phyloP scores from a whole-genome alignment of 1,140 invertebrate species.

The Anastrepha obliqua region DNA sequence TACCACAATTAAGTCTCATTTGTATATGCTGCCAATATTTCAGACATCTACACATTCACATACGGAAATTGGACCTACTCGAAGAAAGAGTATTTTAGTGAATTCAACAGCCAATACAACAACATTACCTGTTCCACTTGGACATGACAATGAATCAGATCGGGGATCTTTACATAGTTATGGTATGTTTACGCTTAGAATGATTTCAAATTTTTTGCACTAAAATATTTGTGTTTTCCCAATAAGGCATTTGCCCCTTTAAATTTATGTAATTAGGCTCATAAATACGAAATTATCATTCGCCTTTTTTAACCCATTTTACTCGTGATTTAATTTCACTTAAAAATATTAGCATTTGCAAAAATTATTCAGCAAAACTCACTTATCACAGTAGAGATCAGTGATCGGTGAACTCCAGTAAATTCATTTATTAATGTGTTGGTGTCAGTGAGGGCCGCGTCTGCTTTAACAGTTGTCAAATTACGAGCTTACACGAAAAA shows the following conservation, averaged over 20 bases:
- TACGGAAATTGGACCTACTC: slow-evolving; percentile 75
- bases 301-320: no score
- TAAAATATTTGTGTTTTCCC: no score
- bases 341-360: not conserved
- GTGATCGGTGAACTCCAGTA: not conserved
- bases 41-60: slow-evolving; percentile 72
- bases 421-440: slow-evolving; percentile 1
- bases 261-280: no score
- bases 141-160: slow-evolving; percentile 71
- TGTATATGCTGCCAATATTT: slow-evolving; percentile 38
- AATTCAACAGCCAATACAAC: slow-evolving; percentile 9
- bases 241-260: no score
- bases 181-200: slow-evolving; percentile 60
- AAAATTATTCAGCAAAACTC: not conserved
- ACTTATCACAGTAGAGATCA: not conserved
- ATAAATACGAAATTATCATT: no score
- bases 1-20: slow-evolving; percentile 9
- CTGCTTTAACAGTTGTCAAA: not conserved
- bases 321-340: no score
- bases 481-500: not conserved
- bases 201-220: no score
- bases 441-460: not conserved
- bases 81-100: slow-evolving; percentile 79
- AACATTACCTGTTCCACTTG: not conserved
- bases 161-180: slow-evolving; percentile 67